Evolutionary conservation across 2,113 vertebrate genomes (phyloP), one percentile per base, ranked within the genome.

Genomic region (Beaufortia kweichowensis): DNA sequence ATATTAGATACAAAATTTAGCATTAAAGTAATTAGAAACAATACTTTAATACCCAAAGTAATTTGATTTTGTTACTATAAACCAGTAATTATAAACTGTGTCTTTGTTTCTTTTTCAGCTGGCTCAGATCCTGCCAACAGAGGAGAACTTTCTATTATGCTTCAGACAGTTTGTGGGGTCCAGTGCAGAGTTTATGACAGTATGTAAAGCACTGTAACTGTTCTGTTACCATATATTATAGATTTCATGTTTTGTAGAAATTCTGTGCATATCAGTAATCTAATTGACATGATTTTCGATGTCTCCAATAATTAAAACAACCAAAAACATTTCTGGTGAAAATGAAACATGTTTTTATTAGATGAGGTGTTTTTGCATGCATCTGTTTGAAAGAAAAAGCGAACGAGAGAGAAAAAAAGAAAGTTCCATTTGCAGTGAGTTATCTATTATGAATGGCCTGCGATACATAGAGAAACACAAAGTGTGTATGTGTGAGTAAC

Each of bases 101-200:
- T 43, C 9, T 57, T 24, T 66, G 60, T 53, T 35, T 46, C n/a
- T 71, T 64, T 75, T 50, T 53, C 41, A 98, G 96, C 85, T 99
- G 89, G 96, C 96, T 41, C 96, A 98, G 91, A 95, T 99, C 89
- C 91, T 99, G 69, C 96, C 97, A 1, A 96, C 96, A 0, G 96
- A 99, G 79, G 96, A 99, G 91, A 98, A 96, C 87, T 98, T 99
- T 84, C 92, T 99, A 62, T 90, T 99, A 59, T 98, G 94, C 88
- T 98, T 98, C 90, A 90, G 97, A 76, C 94, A 97, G 85, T 96
- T 96, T 14, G 94, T 98, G 71, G 91, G 96, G 76, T 98, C 96
- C 91, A 98, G 96, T 43, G 67, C 89, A 0, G 94, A 98, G 83
- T 98, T 99, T 76, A 99, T 99, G 97, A 90, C 94, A 88, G 96